Conservation (phyloP, 1,140 invertebrate genomes). For the Muscidifurax raptorellus region DNA sequence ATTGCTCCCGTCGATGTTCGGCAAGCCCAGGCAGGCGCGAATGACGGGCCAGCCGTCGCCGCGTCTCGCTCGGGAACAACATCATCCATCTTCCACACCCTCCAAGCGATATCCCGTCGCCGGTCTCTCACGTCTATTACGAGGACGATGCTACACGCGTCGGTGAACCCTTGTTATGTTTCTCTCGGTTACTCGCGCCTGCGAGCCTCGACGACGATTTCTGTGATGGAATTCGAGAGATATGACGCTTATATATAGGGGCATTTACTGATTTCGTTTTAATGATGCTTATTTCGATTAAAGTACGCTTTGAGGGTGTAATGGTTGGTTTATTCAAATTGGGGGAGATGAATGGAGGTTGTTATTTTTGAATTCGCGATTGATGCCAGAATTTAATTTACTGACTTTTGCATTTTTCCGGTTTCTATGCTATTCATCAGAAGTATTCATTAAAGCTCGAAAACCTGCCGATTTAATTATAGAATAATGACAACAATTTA, state of each 20-base stretch:
- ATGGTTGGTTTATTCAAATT: background rate
- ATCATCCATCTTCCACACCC: conserved; percentile 38
- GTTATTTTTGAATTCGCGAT: too few relatives aligned
- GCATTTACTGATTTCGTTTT: background rate
- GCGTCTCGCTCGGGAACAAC: background rate
- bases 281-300: background rate
- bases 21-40: background rate
- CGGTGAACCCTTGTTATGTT: background rate
- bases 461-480: too few relatives aligned
- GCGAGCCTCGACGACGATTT: background rate
- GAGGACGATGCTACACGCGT: background rate
- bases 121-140: conserved; percentile 2
- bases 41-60: conserved; percentile 7
- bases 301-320: background rate
- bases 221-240: background rate
- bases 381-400: too few relatives aligned
- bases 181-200: background rate
- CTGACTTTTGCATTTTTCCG: too few relatives aligned
- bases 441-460: too few relatives aligned
- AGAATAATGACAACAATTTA: too few relatives aligned
- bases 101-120: conserved; percentile 8
- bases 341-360: too few relatives aligned
- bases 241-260: too few relatives aligned
- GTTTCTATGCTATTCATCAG: too few relatives aligned
- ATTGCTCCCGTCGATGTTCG: conserved; percentile 10